Percentiles rank a stretch among this genome's conserved stretches.
Evolutionary conservation across 2,113 vertebrate genomes (phyloP).

Genomic region (Circaetus cinerascens): DNA sequence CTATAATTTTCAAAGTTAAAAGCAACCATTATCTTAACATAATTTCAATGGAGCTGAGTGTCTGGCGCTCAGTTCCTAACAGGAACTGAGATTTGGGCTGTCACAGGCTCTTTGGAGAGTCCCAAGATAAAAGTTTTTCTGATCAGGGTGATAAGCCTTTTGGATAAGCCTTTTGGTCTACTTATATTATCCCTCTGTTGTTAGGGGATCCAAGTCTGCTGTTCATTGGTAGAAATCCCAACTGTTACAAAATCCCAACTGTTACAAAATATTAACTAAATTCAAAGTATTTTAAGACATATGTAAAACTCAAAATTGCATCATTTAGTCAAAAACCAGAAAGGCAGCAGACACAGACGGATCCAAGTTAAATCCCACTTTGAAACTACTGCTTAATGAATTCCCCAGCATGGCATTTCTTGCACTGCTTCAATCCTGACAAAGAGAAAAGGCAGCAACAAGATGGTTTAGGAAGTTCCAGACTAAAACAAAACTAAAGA

Average conservation of each 20-base stretch:
- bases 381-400: not conserved
- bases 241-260: not conserved
- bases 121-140: not conserved
- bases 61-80: fast-evolving
- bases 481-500: not conserved
- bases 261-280: not conserved
- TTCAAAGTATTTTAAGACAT: not conserved
- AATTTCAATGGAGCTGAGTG: not conserved
- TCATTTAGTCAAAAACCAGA: not conserved
- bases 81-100: not conserved
- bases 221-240: not conserved
- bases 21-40: fast-evolving
- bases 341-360: not conserved
- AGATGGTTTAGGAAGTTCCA: not conserved
- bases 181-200: not conserved
- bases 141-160: not conserved
- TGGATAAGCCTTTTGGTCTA: not conserved
- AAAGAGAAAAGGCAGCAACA: not conserved
- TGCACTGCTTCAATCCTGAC: not conserved
- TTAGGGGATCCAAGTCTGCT: not conserved
- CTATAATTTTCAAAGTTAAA: not conserved
- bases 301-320: not conserved
- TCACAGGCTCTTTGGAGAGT: not conserved
- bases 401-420: not conserved
- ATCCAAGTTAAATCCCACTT: not conserved